A percentile compares a stretch with the other conserved stretches of the same genome.
phyloP scores from a whole-genome alignment of 2,113 vertebrate genomes.

The Terrapene triunguis region DNA sequence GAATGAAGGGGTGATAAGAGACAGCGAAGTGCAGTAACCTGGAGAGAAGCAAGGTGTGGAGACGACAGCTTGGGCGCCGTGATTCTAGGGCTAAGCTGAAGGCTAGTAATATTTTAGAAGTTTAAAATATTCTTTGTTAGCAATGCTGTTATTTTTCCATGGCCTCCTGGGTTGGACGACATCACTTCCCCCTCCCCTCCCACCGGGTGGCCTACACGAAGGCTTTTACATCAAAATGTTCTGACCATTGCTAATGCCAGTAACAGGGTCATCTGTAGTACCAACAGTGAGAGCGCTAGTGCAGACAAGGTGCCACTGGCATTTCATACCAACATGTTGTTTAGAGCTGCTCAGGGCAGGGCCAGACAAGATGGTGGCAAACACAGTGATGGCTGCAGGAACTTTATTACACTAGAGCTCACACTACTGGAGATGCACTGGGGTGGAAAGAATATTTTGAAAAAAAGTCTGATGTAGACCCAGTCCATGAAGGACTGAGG shows the following conservation, averaged over 20 bases:
- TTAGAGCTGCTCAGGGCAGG: neutral
- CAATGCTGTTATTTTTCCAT: no score
- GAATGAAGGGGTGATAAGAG: no score
- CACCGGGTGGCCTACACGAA: neutral
- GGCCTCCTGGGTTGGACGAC: no score
- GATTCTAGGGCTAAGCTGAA: no score
- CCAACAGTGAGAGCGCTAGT: neutral
- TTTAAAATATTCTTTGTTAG: no score
- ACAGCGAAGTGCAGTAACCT: no score
- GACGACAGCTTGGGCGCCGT: no score
- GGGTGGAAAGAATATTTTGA: neutral
- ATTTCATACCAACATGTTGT: neutral
- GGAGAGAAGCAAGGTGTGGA: no score
- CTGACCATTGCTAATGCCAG: neutral
- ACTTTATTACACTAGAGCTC: neutral
- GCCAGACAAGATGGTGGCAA: neutral
- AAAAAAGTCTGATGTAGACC: neutral
- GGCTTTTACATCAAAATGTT: neutral
- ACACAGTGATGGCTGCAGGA: neutral
- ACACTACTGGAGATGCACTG: neutral
- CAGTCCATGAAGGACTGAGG: neutral
- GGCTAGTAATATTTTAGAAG: no score
- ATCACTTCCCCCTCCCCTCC: no score
- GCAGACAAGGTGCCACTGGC: neutral
- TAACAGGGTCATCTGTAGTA: neutral